phyloP scores from a whole-genome alignment of 2,888 invertebrate species.

The Idaea straminata region DNA sequence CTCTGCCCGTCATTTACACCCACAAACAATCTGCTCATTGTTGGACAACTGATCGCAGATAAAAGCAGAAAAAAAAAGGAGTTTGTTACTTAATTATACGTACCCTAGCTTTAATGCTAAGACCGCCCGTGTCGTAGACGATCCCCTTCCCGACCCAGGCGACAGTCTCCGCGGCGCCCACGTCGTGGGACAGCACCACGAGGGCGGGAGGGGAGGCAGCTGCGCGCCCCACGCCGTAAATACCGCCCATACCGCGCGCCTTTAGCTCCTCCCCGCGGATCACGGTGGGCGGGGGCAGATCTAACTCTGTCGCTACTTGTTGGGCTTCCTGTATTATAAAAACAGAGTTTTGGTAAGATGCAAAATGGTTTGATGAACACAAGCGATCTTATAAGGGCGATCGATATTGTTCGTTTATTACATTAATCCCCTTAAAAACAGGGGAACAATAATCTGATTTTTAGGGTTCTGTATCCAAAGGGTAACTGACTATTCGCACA shows the following conservation, averaged over 20 bases:
- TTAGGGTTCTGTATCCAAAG: too few relatives aligned
- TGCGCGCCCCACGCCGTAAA: conserved; percentile 91
- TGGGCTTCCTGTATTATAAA: conserved; percentile 81
- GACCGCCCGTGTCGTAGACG: conserved; percentile 95
- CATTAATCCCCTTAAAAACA: too few relatives aligned
- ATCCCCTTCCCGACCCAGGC: conserved; percentile 97
- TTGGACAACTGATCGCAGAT: too few relatives aligned
- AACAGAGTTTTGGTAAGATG: neutral
- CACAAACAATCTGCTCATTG: too few relatives aligned
- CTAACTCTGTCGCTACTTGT: conserved; percentile 82
- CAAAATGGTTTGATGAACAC: too few relatives aligned
- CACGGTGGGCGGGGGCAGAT: conserved; percentile 82
- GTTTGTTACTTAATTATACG: conserved; percentile 21
- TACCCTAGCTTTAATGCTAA: conserved; percentile 93
- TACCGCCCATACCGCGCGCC: conserved; percentile 89
- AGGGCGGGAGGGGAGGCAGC: conserved; percentile 76
- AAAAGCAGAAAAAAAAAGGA: too few relatives aligned
- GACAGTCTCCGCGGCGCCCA: conserved; percentile 81
- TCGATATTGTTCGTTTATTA: too few relatives aligned
- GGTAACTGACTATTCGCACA: too few relatives aligned
- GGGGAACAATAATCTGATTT: too few relatives aligned
- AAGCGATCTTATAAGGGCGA: too few relatives aligned
- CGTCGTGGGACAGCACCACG: conserved; percentile 82
- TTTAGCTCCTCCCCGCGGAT: conserved; percentile 90
- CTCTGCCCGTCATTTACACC: too few relatives aligned